These are phyloP conservation scores for Cephus rjabovi DNA, from an alignment of 2,888 invertebrate genomes.

Conservation along the genomic window DNA sequence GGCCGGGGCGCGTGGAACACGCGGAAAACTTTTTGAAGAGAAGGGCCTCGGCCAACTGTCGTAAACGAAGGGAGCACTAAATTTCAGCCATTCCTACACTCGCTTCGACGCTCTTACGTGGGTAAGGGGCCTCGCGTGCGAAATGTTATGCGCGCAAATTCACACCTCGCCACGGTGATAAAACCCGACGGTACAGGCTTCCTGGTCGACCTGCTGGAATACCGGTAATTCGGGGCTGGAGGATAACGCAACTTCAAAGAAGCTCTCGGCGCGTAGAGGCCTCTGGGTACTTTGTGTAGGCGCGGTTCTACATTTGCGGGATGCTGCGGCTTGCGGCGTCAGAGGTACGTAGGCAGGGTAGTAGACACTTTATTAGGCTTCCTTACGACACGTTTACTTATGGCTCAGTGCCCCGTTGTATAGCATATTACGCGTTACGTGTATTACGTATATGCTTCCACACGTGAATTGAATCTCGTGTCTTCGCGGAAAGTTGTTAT, in stretches of 20 bases:
- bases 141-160: conserved; percentile 2
- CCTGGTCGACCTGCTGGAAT: conserved; percentile 8
- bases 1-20: neutral
- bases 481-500: neutral
- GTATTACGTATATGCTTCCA: neutral
- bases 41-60: neutral
- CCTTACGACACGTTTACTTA: neutral
- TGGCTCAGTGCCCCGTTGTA: neutral
- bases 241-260: conserved; percentile 26
- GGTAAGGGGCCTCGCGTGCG: neutral
- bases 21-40: neutral
- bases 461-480: neutral
- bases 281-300: neutral
- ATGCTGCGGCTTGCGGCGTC: neutral
- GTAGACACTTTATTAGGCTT: neutral
- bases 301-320: neutral
- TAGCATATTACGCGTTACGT: neutral
- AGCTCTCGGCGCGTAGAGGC: conserved; percentile 22
- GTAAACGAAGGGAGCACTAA: neutral
- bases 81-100: neutral
- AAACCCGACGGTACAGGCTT: neutral
- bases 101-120: neutral
- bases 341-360: neutral
- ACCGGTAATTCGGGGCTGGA: conserved; percentile 31
- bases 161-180: neutral